phyloP scores from a whole-genome alignment of 2,113 vertebrate species.

The Proteles cristata region DNA sequence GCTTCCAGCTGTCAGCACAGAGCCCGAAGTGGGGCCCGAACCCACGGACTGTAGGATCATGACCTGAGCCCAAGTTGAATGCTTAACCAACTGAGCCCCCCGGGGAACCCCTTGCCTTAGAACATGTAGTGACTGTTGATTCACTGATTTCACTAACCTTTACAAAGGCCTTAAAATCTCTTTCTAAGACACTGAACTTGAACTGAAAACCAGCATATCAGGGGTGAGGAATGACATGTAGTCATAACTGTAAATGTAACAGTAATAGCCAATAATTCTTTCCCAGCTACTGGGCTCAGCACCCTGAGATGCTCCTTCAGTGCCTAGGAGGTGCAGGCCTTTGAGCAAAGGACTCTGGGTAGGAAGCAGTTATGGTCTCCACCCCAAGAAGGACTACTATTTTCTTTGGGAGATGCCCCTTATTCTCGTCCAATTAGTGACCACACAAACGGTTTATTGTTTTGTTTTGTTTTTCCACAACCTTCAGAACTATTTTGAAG shows the following conservation, averaged over 20 bases:
- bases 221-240: neutral
- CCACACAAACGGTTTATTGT: neutral
- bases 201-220: neutral
- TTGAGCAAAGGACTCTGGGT: neutral
- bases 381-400: neutral
- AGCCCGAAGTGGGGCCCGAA: too few species aligned
- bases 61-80: too few species aligned
- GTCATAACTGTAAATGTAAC: neutral
- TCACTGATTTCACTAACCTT: slow-evolving; percentile 22
- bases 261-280: neutral
- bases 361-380: neutral
- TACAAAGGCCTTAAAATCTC: neutral
- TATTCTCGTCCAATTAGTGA: slow-evolving; percentile 7
- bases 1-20: too few species aligned
- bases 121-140: neutral
- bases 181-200: neutral
- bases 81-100: too few species aligned
- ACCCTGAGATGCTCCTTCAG: neutral
- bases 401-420: slow-evolving; percentile 6
- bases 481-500: neutral
- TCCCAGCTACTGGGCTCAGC: neutral
- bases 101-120: neutral
- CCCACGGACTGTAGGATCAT: too few species aligned
- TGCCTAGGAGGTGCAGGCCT: neutral
- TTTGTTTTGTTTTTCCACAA: neutral